Evolutionary conservation across 2,797 vertebrate genomes (phyloP).

Genomic region (Brotula barbata): DNA sequence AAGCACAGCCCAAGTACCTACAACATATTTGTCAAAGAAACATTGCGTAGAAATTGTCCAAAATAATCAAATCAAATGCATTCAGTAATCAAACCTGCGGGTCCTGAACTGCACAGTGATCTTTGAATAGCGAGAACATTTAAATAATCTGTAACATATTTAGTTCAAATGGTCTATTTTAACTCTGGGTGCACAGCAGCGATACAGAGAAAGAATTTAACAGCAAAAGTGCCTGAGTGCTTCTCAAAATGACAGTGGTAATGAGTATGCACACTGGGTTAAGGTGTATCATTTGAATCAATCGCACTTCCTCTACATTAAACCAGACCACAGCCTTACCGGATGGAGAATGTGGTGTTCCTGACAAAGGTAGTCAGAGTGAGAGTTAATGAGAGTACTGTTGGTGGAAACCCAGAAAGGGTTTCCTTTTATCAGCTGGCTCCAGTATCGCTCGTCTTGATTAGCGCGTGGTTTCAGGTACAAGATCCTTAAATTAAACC

Average conservation of each 20-base stretch:
- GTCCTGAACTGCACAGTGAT: too few relatives aligned
- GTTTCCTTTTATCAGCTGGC: constrained; percentile 34
- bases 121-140: too few relatives aligned
- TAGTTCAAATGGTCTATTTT: too few relatives aligned
- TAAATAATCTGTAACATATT: too few relatives aligned
- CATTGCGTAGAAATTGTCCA: too few relatives aligned
- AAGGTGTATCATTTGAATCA: constrained; percentile 28
- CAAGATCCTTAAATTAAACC: constrained; percentile 32
- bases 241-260: too few relatives aligned
- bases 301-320: constrained; percentile 33
- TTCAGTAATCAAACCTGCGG: too few relatives aligned
- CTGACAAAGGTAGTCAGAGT: background rate
- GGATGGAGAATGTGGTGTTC: constrained; percentile 7
- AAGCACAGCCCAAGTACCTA: background rate
- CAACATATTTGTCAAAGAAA: too few relatives aligned
- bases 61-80: too few relatives aligned
- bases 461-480: constrained; percentile 15
- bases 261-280: background rate
- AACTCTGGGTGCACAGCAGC: too few relatives aligned
- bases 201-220: too few relatives aligned
- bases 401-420: constrained; percentile 20
- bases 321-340: constrained; percentile 25
- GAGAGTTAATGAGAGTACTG: background rate
- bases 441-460: constrained; percentile 20
- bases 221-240: too few relatives aligned